Evolutionary conservation across 2,797 vertebrate genomes (phyloP).

Genomic region (Menidia menidia): DNA sequence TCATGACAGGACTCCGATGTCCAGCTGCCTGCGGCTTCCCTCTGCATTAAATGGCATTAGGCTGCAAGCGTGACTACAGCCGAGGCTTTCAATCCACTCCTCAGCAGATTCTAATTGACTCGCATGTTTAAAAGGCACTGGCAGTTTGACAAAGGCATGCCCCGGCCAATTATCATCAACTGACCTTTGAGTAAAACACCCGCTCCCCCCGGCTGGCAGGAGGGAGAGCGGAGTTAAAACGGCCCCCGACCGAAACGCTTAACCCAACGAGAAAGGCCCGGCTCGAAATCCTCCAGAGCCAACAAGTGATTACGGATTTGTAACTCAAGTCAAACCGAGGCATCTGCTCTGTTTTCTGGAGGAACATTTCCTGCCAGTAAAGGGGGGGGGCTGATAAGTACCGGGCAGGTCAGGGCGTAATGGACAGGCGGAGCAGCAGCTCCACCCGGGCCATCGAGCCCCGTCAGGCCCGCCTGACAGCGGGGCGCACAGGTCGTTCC

Average conservation of each 20-base stretch:
- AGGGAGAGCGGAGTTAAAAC: not conserved
- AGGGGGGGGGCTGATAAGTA: slow-evolving; percentile 3
- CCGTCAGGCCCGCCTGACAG: slow-evolving; percentile 51
- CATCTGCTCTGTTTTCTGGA: slow-evolving; percentile 33
- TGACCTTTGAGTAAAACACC: slow-evolving; percentile 48
- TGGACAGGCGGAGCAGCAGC: slow-evolving; percentile 29
- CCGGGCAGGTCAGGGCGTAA: slow-evolving; percentile 13
- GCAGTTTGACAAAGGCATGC: slow-evolving; percentile 54
- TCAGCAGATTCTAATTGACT: slow-evolving; percentile 30
- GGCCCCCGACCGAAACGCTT: slow-evolving; percentile 6
- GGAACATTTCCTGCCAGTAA: slow-evolving; percentile 6
- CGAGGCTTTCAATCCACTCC: slow-evolving; percentile 7
- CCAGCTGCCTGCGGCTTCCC: slow-evolving; percentile 2
- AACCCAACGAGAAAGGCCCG: slow-evolving; percentile 7
- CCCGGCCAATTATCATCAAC: slow-evolving; percentile 52
- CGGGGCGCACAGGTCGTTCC: slow-evolving; percentile 43
- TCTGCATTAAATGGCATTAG: slow-evolving; percentile 16
- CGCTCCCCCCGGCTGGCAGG: slow-evolving; percentile 3
- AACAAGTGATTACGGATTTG: slow-evolving; percentile 16
- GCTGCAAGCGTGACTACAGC: slow-evolving; percentile 14
- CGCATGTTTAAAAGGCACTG: slow-evolving; percentile 50
- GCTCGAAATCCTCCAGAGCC: not conserved
- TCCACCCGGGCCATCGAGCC: slow-evolving; percentile 33
- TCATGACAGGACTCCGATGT: slow-evolving; percentile 22
- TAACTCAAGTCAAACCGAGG: slow-evolving; percentile 21